Base-by-base conservation (phyloP, 2,888 invertebrate genomes). In the Antheraea assamensis region DNA sequence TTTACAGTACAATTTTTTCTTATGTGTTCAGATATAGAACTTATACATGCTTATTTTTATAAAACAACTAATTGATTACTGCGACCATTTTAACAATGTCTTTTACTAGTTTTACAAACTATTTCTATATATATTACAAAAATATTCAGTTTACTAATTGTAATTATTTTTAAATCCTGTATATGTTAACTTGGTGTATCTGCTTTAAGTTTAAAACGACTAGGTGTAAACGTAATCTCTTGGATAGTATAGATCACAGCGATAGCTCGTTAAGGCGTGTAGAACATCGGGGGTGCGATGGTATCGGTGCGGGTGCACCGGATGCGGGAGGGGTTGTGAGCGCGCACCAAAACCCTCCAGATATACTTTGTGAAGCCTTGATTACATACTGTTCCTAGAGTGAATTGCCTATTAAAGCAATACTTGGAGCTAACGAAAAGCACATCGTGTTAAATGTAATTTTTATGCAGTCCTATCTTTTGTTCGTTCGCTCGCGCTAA, bases 361-460 rank as follows among this genome's bases (percentile, higher is more conserved):
- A 68, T 68, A 35, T 35, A 68, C 68, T 68, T 68, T 35, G 68
- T 68, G 68, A 68, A 68, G 68, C 68, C 17, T 68, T 68, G 68
- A 68, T 68, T 68, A 68, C 68, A 68, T 35, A n/a, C 68, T 68
- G 35, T 68, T n/a, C 68, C 61, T 30, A 64, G 30, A 15, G 17
- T 64, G 61, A 64, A 64, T 64, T 5, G 30, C 30, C 61, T 17
- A 64, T 30, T 64, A 64, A 64, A 30, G 24, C 27, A 15, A 17
- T 17, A 64, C 30, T 30, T 30, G 17, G 30, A 64, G 27, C 27
- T 64, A 64, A 64, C 30, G 30, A 3, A 64, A 64, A 64, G 17
- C 27, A 27, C 30, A 27, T 30, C 13, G 13, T 21, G 24, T 58
- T 24, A 8, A 58, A 55, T 61, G 13, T 27, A 24, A 58, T n/a